Percentiles rank a stretch among this genome's conserved stretches.
Evolutionary conservation across 2,113 vertebrate genomes (phyloP).

Genomic region (Eptatretus burgeri): DNA sequence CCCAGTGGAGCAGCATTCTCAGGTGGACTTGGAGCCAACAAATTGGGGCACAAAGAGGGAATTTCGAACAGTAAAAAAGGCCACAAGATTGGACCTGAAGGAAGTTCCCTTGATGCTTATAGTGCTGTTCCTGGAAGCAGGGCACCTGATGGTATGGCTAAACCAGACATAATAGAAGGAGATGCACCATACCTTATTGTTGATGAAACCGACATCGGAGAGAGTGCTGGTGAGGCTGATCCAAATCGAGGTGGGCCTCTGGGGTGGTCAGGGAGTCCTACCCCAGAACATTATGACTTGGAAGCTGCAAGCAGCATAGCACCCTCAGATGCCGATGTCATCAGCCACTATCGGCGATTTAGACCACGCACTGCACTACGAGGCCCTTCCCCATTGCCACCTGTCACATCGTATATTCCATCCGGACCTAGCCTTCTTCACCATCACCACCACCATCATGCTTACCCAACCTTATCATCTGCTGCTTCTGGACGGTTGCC

Average conservation of each 20-base stretch:
- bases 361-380: conserved; percentile 72
- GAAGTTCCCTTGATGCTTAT: conserved; percentile 7
- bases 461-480: no score
- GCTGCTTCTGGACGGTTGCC: no score
- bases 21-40: no score
- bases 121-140: conserved; percentile 82
- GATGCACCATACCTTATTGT: conserved; percentile 92
- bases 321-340: conserved; percentile 69
- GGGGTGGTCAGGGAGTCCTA: conserved; percentile 26
- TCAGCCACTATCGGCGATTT: conserved; percentile 93
- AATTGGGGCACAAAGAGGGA: no score
- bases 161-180: conserved; percentile 78
- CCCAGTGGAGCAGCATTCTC: no score
- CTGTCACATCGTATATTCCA: neutral
- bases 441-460: no score
- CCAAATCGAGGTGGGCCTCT: conserved; percentile 53
- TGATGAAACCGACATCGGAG: conserved; percentile 55
- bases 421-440: no score
- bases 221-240: conserved; percentile 26
- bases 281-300: conserved; percentile 84
- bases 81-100: no score
- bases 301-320: conserved; percentile 95
- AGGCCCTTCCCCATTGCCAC: conserved; percentile 52
- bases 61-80: no score
- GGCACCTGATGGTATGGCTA: conserved; percentile 60